Percentiles rank a stretch among this genome's conserved stretches.
phyloP scores from a whole-genome alignment of 2,797 vertebrate genomes.

The Glyptemys insculpta region DNA sequence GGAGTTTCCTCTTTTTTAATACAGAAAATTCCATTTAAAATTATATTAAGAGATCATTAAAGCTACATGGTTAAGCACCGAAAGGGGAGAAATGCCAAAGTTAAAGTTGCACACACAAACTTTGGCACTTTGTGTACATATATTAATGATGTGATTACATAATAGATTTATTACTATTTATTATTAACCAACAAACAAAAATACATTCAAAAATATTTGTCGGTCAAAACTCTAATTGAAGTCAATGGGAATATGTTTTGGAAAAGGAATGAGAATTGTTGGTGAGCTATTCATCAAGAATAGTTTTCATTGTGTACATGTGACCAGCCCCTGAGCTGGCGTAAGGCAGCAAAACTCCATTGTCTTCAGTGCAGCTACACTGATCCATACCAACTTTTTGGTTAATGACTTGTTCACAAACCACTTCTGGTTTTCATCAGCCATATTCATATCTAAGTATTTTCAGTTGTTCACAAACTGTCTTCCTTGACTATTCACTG shows the following conservation, averaged over 20 bases:
- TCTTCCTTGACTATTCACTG: not conserved
- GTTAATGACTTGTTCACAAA: constrained; percentile 58
- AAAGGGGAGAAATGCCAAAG: not conserved
- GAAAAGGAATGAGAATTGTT: constrained; percentile 13
- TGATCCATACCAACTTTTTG: constrained; percentile 71
- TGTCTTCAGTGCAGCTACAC: constrained; percentile 62
- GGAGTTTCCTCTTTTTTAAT: not conserved
- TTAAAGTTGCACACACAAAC: not conserved
- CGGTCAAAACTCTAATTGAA: constrained; percentile 14
- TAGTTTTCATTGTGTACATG: constrained; percentile 51
- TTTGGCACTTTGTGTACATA: not conserved
- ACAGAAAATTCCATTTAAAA: not conserved
- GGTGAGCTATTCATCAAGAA: constrained; percentile 35
- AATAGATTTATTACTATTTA: not conserved
- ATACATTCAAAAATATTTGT: not conserved
- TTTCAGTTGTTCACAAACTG: not conserved
- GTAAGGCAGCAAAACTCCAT: constrained; percentile 36
- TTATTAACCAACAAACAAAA: not conserved
- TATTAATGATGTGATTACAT: not conserved
- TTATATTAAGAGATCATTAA: not conserved
- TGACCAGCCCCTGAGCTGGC: constrained; percentile 47
- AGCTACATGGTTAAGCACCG: not conserved
- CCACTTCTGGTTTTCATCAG: constrained; percentile 65
- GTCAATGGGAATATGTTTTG: constrained; percentile 23
- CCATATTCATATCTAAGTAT: constrained; percentile 55